Base-by-base conservation (phyloP, 2,888 invertebrate species). In the Ichneumon xanthorius region DNA sequence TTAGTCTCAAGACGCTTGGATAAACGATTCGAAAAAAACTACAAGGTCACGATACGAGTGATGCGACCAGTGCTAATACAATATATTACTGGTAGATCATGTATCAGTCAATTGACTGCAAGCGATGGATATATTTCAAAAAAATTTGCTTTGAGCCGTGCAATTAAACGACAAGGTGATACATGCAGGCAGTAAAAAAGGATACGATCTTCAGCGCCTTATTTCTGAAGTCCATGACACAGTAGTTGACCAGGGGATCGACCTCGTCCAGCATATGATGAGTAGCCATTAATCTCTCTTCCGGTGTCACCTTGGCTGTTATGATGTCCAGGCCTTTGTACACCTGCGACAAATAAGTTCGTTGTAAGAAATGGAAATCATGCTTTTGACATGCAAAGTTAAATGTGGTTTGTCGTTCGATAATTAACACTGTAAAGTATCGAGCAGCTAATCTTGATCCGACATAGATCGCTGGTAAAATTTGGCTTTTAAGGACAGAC, bases 301-400 rank as follows among this genome's bases (percentile, higher is more conserved):
- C 96, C 30, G 92, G 93, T 0, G 97, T 97, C 0, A 98, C 98
- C 95, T 99, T 99, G 37, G 99, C 99, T 0, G 99, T 99, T 88
- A 98, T 96, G 90, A 99, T 96, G 92, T 99, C 97, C 90, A 99
- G 94, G 0, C 98, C 98, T 94, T 97, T 97, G 95, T 99, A 99
- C 45, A 99, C 96, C 98, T 99, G 95, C 4, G 89, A 95, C 89
- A 92, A 92, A 87, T 4, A 82, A 87, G 26, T 67, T 19, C 19
- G 19, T 11, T 19, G 67, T 33, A 30, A 16, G 14, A 63, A 63
- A 63, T 63, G 22, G 26, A 26, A 58, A 22, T 58, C 7, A 26
- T 26, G 1, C 26, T 22, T 11, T 14, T 7, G 26, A 22, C 26
- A 58, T 22, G 58, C 58, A 26, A 58, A 58, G 58, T 58, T 58